Conservation (phyloP, 2,797 vertebrate genomes). For the Pseudochirops corinnae region DNA sequence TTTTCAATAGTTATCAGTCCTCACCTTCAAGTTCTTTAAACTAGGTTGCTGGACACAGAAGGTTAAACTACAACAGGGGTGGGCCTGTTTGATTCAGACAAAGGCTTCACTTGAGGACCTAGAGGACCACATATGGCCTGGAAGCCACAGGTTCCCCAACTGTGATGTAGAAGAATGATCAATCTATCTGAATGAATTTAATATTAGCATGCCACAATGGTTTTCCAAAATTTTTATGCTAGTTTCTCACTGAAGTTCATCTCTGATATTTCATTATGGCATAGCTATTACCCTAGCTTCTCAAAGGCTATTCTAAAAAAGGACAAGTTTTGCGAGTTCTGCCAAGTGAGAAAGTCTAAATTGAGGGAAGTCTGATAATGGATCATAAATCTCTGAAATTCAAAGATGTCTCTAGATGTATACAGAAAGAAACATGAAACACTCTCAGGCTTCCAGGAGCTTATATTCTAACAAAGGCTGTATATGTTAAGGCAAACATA, state of each 20-base stretch:
- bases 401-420: not conserved
- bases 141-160: not conserved
- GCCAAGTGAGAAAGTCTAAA: not conserved
- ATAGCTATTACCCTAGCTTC: not conserved
- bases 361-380: not conserved
- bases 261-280: not conserved
- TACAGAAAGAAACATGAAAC: not conserved
- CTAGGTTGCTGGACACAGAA: slow-evolving; percentile 4
- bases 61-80: not conserved
- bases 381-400: not conserved
- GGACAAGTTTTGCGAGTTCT: not conserved
- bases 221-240: not conserved
- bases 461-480: not conserved
- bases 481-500: not conserved
- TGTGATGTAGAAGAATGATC: not conserved
- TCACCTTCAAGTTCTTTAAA: not conserved
- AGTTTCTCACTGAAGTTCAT: not conserved
- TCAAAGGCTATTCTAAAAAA: not conserved
- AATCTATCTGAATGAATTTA: slow-evolving; percentile 3
- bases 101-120: no score
- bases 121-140: no score
- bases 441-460: not conserved
- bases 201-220: not conserved
- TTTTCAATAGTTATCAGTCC: not conserved
- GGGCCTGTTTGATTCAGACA: no score